Evolutionary conservation across 2,888 invertebrate species (phyloP), one percentile per base, ranked within the genome.

Genomic region (Cryptops parisi): DNA sequence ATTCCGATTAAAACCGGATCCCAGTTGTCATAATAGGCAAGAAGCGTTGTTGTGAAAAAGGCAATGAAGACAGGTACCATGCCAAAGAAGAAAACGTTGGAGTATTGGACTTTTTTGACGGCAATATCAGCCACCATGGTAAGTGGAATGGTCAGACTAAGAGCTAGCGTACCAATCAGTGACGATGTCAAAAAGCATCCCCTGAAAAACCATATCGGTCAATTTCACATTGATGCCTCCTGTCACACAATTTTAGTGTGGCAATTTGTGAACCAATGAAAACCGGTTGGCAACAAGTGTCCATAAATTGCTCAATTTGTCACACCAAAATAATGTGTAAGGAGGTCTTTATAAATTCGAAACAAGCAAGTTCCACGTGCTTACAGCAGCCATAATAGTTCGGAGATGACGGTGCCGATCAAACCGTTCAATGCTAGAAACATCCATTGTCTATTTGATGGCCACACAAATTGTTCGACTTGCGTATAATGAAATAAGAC

Each of bases 131-230:
- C 86, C 60, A 85, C 71, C 78, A 90, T 84, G 33, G 89, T 82
- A 71, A 96, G 76, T 52, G 96, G 96, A 68, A 89, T 83, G 58
- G 84, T 84, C 62, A 94, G 73, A 60, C 85, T 84, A 58, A 93
- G 78, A 54, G 89, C 79, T 62, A 90, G 70, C 1, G 89, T 90
- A 24, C 89, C 94, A 62, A 89, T 82, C 47, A 88, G 75, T 0
- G 89, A 82, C 15, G 93, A 93, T 19, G 96, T 96, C 62, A 96
- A 73, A 62, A 93, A 90, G 63, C 89, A 85, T 48, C 91, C 96
- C 88, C 91, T 91, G 70, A 2, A 71, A 71, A 17, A 33, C 22
- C 52, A 52, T 24, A 52, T 17, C 27, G 45, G 17, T 12, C 50
- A 33, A 47, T 25, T 48, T 44, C 53, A 57, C 59, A 43, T 43